Evolutionary conservation across 2,113 vertebrate species (phyloP).

Genomic region (Centropus unirufus): DNA sequence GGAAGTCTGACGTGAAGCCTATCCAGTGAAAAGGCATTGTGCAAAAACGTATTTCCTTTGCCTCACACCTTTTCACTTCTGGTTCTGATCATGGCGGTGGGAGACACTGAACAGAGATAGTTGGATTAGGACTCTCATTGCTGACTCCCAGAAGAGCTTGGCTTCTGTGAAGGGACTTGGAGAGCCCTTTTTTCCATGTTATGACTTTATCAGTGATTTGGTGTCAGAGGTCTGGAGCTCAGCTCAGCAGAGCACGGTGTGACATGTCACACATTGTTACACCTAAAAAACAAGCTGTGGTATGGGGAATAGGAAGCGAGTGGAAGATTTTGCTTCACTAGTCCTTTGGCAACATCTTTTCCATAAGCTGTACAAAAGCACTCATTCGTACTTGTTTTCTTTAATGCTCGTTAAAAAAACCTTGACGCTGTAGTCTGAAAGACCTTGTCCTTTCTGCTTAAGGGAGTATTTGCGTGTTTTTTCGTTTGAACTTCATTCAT

Average conservation of each 20-base stretch:
- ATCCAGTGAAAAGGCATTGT: not conserved
- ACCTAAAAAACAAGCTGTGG: not conserved
- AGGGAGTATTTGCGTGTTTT: not conserved
- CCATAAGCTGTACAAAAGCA: not conserved
- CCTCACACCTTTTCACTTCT: not conserved
- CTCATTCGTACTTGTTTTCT: not conserved
- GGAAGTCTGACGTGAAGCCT: not conserved
- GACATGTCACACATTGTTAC: not conserved
- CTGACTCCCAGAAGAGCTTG: not conserved
- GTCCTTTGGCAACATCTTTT: not conserved
- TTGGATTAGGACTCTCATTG: not conserved
- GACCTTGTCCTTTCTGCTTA: not conserved
- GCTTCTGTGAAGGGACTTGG: not conserved
- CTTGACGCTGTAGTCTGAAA: not conserved
- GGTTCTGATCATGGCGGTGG: not conserved
- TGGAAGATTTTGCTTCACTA: not conserved
- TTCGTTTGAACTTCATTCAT: not conserved
- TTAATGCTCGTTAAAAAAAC: not conserved
- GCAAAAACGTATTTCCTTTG: not conserved
- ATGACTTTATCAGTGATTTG: not conserved
- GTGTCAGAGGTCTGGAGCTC: slow-evolving; percentile 4
- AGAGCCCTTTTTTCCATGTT: not conserved
- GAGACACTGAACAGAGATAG: not conserved
- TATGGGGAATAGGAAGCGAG: not conserved
- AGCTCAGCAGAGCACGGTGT: not conserved